A percentile compares a stretch with the other conserved stretches of the same genome.
phyloP scores from a whole-genome alignment of 2,113 vertebrate genomes.

The Pungitius pungitius region DNA sequence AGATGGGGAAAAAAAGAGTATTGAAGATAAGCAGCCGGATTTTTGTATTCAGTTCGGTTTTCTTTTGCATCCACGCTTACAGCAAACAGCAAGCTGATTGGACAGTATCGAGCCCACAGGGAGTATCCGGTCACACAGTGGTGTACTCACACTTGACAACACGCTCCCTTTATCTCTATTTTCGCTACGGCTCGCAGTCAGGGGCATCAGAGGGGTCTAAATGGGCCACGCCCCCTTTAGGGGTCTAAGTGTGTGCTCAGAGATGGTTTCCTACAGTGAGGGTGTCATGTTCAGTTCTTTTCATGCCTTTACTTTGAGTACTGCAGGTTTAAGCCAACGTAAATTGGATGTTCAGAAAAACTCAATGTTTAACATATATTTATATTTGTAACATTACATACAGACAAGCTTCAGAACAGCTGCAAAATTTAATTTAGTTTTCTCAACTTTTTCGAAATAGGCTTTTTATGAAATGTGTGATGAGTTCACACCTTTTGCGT shows the following conservation, averaged over 20 bases:
- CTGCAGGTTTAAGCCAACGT: background rate
- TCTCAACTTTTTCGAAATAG: background rate
- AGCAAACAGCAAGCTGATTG: background rate
- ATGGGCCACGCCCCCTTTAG: background rate
- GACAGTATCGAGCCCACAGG: background rate
- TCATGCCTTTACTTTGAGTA: background rate
- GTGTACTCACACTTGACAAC: slow-evolving; percentile 17
- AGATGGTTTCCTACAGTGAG: background rate
- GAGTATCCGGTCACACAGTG: background rate
- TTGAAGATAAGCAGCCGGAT: background rate
- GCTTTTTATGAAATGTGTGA: background rate
- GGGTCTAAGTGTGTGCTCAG: slow-evolving; percentile 16
- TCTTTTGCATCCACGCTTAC: background rate
- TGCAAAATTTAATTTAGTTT: too few species aligned
- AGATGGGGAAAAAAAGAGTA: background rate
- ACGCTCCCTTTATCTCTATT: slow-evolving; percentile 33
- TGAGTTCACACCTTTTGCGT: background rate
- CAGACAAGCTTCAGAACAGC: background rate
- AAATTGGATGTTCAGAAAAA: background rate
- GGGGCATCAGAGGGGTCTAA: slow-evolving; percentile 12
- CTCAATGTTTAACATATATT: background rate
- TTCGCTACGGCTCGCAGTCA: slow-evolving; percentile 21
- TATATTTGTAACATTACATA: too few species aligned
- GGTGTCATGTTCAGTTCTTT: background rate
- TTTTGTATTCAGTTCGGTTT: background rate